A percentile compares a stretch with the other conserved stretches of the same genome.
These are phyloP conservation scores for Epizoanthus fatuus DNA, from an alignment of 92 coral and sea anemone species.

Conservation along the genomic window DNA sequence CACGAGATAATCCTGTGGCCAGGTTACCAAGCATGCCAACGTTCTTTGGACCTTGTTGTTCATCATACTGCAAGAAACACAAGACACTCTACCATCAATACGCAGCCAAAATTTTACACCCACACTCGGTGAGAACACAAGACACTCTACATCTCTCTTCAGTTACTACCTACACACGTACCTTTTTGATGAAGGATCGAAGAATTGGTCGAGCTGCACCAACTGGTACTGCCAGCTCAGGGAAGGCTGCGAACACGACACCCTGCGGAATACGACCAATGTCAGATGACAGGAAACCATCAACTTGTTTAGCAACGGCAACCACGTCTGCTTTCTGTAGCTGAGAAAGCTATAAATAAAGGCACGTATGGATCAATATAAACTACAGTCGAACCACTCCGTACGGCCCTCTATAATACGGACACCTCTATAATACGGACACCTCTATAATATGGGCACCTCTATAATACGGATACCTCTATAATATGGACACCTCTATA, in stretches of 20 bases:
- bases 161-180: neutral
- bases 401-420: no score
- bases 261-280: slow-evolving; percentile 79
- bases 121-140: neutral
- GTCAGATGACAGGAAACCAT: slow-evolving; percentile 96
- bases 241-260: slow-evolving; percentile 86
- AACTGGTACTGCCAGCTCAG: slow-evolving; percentile 84
- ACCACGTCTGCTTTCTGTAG: slow-evolving; percentile 82
- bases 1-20: slow-evolving; percentile 87
- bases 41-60: slow-evolving; percentile 67
- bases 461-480: no score
- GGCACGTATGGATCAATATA: neutral
- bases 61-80: slow-evolving; percentile 58
- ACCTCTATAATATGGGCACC: no score
- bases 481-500: no score
- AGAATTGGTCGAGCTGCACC: slow-evolving; percentile 85
- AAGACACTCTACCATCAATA: neutral
- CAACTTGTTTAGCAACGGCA: slow-evolving; percentile 83
- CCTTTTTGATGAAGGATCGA: slow-evolving; percentile 87
- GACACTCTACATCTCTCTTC: neutral
- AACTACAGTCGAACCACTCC: no score
- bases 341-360: slow-evolving; percentile 74
- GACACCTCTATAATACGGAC: no score
- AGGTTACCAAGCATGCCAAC: slow-evolving; percentile 83
- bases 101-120: neutral